Evolutionary conservation across 2,888 invertebrate genomes (phyloP), one percentile per base, ranked within the genome.

Genomic region (Phlogophora meticulosa): DNA sequence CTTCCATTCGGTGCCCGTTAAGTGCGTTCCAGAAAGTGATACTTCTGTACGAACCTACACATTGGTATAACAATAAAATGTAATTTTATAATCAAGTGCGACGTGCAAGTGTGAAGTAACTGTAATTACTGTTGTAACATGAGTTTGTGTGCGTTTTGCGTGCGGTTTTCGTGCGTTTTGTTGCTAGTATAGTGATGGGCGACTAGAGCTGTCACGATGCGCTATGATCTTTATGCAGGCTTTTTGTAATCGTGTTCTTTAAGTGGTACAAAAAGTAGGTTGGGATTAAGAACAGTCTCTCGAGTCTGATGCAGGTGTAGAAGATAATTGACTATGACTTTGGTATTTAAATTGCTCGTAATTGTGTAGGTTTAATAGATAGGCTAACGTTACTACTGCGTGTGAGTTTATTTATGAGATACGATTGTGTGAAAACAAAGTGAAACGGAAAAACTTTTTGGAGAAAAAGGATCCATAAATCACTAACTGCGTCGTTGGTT

Each of bases 41-140:
- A 2, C 55, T 76, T 73, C 78, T 78, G 78, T 0, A 7, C 10
- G 17, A 22, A 7, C 2, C 42, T 1, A 1, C 24, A 13, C 11
- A 36, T 7, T 40, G 68, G 67, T 42, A 73, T 72, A 66, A 81
- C 77, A 80, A 81, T 73, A 75, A 83, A 79, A 80, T 62, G 66
- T 75, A 81, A 75, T 83, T 83, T 72, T 77, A 79, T 71, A 77
- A 83, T 76, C 81, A 68, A 67, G 56, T 36, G 57, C 65, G 81
- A 78, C 78, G 69, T 72, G 69, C 34, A 65, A 70, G 81, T 83
- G 83, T 67, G 60, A 76, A 76, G 70, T 78, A 72, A 65, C 61
- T 64, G 56, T 73, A 72, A 80, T 82, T 80, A 66, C 43, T 67
- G 62, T 49, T 55, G 75, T 48, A 63, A 63, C 78, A 69, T 69